phyloP scores from a whole-genome alignment of 2,113 vertebrate genomes.

The Rousettus leschenaultii region DNA sequence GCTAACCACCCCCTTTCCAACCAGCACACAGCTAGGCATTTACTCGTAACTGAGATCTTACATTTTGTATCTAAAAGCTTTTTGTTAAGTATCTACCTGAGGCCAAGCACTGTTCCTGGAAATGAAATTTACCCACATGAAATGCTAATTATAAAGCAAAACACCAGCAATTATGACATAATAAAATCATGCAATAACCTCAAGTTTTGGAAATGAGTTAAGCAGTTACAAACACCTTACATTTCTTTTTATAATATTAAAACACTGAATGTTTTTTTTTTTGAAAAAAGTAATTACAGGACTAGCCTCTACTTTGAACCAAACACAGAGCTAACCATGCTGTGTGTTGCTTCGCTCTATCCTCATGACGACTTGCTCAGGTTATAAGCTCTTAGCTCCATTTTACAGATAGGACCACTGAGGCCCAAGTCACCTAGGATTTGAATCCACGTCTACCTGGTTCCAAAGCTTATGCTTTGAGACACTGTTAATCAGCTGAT shows the following conservation, averaged over 20 bases:
- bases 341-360: accelerated
- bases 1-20: accelerated
- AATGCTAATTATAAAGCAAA: background rate
- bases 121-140: background rate
- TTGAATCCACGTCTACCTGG: background rate
- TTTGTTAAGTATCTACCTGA: background rate
- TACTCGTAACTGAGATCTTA: accelerated
- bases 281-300: background rate
- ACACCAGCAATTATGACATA: background rate
- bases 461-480: background rate
- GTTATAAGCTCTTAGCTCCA: accelerated
- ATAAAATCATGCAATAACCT: background rate
- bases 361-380: background rate
- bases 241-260: background rate
- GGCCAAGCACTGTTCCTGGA: background rate
- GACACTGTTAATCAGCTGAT: background rate
- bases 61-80: background rate
- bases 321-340: background rate
- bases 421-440: background rate
- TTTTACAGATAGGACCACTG: background rate
- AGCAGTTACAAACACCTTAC: background rate
- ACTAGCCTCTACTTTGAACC: background rate
- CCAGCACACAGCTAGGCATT: background rate
- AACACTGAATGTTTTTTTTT: background rate
- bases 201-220: background rate